Evolutionary conservation across 1,140 invertebrate species (phyloP), one percentile per base, ranked within the genome.

Genomic region (Nasonia giraulti): DNA sequence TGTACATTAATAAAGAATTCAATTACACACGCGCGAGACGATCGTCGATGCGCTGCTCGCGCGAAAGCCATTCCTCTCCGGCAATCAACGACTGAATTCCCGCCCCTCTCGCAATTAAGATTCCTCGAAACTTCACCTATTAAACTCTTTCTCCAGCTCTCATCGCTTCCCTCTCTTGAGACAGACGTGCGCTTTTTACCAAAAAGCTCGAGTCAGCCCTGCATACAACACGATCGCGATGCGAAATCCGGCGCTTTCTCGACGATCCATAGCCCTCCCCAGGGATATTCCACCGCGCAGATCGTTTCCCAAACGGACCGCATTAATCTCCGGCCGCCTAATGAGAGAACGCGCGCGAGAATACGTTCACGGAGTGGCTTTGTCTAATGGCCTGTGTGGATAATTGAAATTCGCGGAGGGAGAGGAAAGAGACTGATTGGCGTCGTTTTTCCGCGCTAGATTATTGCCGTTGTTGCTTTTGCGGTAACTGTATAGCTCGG

Each of bases 341-440:
- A 75, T 75, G 73, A 44, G 73, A 40, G 73, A 74, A 74, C 73
- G 27, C 10, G 73, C 73, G 73, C 50, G 23, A 2, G 50, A 37
- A 62, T 17, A 10, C 31, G 7, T 62, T 2, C 47, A 27, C 47
- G 11, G 44, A 50, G 2, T 40, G 40, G 31, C 8, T 27, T 31
- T 44, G 40, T 44, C 76, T 78, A 78, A 78, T 78, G 47, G 76
- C 76, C 11, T 17, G 55, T 33, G 31, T 33, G 50, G 50, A 78
- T 78, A 78, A 78, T 31, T 78, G 76, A 78, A 78, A 62, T 62
- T 78, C 50, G 50, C 55, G 3, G 55, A 62, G 50, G 4, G 50
- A 55, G 33, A 6, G 5, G 33, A 37, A 37, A 4, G 55, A 50
- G n/a, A 10, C 37, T 40, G 37, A 44, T 75, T 75, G 20, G 27